Conservation (phyloP, 2,113 vertebrate genomes). For the Microcebus tavaratra region DNA sequence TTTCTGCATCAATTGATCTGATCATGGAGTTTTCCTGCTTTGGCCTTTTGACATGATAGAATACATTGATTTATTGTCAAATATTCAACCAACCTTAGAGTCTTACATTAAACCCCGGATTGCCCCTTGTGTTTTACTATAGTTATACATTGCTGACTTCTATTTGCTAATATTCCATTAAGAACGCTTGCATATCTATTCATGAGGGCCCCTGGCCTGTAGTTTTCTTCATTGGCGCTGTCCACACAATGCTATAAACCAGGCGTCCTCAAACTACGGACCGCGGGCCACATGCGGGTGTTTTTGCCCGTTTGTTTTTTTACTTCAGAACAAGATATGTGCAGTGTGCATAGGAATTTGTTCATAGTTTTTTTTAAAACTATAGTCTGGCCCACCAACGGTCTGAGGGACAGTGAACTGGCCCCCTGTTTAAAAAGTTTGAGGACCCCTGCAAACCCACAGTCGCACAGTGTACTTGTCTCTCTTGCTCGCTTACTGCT, state of each 20-base stretch:
- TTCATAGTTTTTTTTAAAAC: too few species aligned
- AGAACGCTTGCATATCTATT: background rate
- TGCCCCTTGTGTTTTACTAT: background rate
- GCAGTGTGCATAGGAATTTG: too few species aligned
- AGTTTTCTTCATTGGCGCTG: background rate
- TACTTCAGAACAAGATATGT: too few species aligned
- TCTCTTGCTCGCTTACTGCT: accelerated
- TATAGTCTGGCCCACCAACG: too few species aligned
- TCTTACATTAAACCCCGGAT: background rate
- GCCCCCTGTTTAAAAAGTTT: too few species aligned
- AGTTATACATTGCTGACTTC: background rate
- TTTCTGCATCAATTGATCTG: background rate
- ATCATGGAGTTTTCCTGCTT: background rate
- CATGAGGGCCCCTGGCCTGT: background rate
- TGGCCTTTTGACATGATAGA: background rate
- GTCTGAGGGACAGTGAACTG: too few species aligned
- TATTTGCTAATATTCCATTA: background rate
- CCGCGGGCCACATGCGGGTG: too few species aligned
- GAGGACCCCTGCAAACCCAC: too few species aligned
- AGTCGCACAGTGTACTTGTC: background rate
- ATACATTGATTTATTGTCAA: background rate
- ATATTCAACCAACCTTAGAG: background rate
- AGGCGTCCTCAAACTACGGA: too few species aligned
- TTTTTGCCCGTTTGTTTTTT: too few species aligned
- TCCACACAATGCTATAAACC: background rate